phyloP scores from a whole-genome alignment of 2,797 vertebrate species.

The Furcifer pardalis region DNA sequence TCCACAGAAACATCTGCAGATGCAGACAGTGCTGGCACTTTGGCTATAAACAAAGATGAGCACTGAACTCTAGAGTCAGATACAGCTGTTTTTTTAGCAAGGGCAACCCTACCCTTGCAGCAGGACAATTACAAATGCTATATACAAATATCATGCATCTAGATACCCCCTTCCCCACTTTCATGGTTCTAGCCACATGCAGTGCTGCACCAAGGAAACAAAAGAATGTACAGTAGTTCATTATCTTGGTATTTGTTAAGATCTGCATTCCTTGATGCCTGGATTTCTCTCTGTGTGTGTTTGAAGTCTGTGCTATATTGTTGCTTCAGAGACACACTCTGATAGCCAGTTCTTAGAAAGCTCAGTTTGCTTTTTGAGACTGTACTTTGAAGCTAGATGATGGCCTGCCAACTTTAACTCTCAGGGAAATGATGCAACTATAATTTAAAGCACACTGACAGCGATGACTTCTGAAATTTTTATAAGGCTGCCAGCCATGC shows the following conservation, averaged over 20 bases:
- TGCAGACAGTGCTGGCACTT: too few relatives aligned
- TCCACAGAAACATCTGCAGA: too few relatives aligned
- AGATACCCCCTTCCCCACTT: neutral
- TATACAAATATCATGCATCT: neutral
- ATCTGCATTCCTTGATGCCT: neutral
- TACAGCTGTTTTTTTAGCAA: too few relatives aligned
- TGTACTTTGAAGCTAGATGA: conserved; percentile 46
- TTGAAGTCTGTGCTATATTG: neutral
- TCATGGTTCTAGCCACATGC: neutral
- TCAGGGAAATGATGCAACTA: conserved; percentile 36
- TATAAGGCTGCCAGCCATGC: conserved; percentile 37
- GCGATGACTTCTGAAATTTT: conserved; percentile 52
- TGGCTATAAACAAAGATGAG: too few relatives aligned
- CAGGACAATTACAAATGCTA: conserved; percentile 1
- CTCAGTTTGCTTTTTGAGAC: conserved; percentile 41
- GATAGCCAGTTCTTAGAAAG: conserved; percentile 27
- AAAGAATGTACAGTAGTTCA: conserved; percentile 6
- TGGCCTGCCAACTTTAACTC: conserved; percentile 34
- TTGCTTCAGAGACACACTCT: conserved; percentile 8
- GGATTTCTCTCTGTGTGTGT: conserved; percentile 21
- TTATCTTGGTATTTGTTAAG: conserved; percentile 8
- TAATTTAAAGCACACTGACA: conserved; percentile 42
- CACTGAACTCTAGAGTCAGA: too few relatives aligned
- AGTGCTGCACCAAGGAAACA: neutral
- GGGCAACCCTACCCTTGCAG: too few relatives aligned